Evolutionary conservation across 1,140 invertebrate species (phyloP), one percentile per base, ranked within the genome.

Genomic region (Diorhabda carinulata): DNA sequence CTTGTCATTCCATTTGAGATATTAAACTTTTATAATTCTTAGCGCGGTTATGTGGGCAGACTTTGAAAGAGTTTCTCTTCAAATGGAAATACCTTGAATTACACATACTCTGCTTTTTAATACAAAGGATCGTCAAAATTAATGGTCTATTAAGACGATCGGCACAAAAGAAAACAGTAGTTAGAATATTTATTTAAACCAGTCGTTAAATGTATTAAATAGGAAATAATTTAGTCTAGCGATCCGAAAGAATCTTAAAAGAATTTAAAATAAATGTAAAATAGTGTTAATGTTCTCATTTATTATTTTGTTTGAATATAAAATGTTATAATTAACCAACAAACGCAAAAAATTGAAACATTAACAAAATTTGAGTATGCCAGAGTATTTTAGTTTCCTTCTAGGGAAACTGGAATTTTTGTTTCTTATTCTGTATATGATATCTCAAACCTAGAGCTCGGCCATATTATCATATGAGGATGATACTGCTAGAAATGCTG

Each of bases 51-150:
- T 52, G 47, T 52, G 47, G 47, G 47, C 47, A 52, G 47, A 52
- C 47, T 8, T 52, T 52, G 47, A 52, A 52, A 52, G 47, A 6
- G 47, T 52, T 52, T 52, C 47, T 52, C 47, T 52, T 52, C 47
- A 52, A 52, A 52, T 52, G 47, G 47, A 52, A 52, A 52, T 52
- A 52, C 47, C 47, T 52, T n/a, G 47, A 52, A n/a, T 52, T 52
- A 3, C n/a, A 52, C 47, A 52, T 52, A 52, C 47, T 52, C n/a
- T 52, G 47, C 47, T 52, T 52, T 52, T 52, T 52, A 52, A 52
- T 52, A 52, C 47, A 52, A 52, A 52, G 47, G 47, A 52, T 52
- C 47, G 47, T 52, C 47, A 52, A 52, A 52, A 52, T 52, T 52
- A 52, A 52, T 52, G 47, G 47, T 52, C 47, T 52, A 52, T 52